Base-by-base conservation (phyloP, 2,888 invertebrate genomes). In the Idaea dimidiata region DNA sequence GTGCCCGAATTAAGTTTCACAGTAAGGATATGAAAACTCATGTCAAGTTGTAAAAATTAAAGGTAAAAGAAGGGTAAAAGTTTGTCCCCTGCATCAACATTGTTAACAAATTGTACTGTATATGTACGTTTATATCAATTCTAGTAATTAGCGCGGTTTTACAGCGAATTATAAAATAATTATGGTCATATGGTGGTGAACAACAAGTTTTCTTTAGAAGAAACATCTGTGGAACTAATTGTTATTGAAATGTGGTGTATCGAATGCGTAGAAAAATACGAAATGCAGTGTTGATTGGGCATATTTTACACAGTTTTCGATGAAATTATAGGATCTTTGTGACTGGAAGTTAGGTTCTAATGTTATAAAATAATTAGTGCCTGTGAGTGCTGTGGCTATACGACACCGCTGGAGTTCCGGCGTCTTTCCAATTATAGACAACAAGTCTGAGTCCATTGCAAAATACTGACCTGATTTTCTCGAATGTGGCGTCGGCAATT, bases 351-450 rank as follows among this genome's bases (percentile, higher is more conserved):
- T 43, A 7, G 10, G 24, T 24, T 24, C 24, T 3, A 24, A 24
- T 24, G 24, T 62, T 18, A 64, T 59, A 56, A 17, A 58, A 10
- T 54, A 64, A 68, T 65, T 66, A 64, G 55, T 66, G 68, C 59
- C 63, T 61, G 64, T 65, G 54, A 65, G 66, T 72, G 71, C 77
- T 79, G 76, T 77, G 76, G 84, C 82, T 72, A 87, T 77, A 76
- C 78, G 87, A 87, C 80, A 87, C 84, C 82, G 72, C 83, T 82
- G 80, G 77, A 85, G 72, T 71, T 69, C 72, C 75, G 78, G 83
- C 82, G 79, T 83, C 84, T 78, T 75, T 76, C 91, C 87, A 89
- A 91, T 89, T 91, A 88, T 85, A 91, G 89, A 78, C 84, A 87
- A 84, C 80, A 79, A 76, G 74, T 81, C 75, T 75, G 75, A 70